Percentiles rank a stretch among this genome's conserved stretches.
Evolutionary conservation across 2,113 vertebrate genomes (phyloP).

Genomic region (Pholis gunnellus): DNA sequence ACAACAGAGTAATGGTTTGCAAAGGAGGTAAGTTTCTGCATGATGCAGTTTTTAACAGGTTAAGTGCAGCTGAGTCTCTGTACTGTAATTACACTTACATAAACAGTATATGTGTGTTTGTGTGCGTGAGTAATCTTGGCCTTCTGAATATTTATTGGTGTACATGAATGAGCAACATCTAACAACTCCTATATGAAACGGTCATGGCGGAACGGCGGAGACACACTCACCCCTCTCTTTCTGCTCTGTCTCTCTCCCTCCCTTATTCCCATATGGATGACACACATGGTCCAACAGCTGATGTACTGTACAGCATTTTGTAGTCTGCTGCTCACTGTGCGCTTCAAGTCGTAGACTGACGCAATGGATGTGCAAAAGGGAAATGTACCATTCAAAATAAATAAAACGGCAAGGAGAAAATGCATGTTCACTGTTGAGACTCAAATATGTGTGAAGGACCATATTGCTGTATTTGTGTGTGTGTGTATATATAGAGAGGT

Average conservation of each 20-base stretch:
- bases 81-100: not conserved
- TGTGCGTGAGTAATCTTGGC: slow-evolving; percentile 12
- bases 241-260: not conserved
- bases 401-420: slow-evolving; percentile 4
- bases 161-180: slow-evolving; percentile 35
- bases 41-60: not conserved
- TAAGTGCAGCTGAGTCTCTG: not conserved
- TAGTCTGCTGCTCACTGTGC: slow-evolving; percentile 32
- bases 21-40: not conserved
- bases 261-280: slow-evolving; percentile 41
- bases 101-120: not conserved
- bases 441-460: slow-evolving; percentile 22
- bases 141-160: slow-evolving; percentile 28
- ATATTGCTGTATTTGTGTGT: slow-evolving; percentile 14
- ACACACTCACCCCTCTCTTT: not conserved
- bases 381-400: slow-evolving; percentile 13
- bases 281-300: slow-evolving; percentile 51
- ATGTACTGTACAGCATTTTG: slow-evolving; percentile 42
- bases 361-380: slow-evolving; percentile 20
- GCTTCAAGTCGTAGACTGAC: slow-evolving; percentile 27
- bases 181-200: slow-evolving; percentile 33
- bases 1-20: not conserved
- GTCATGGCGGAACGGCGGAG: slow-evolving; percentile 15
- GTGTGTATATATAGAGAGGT: not conserved
- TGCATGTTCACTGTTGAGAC: slow-evolving; percentile 36